A percentile compares a stretch with the other conserved stretches of the same genome.
These are phyloP conservation scores for Drosophila longiperda DNA, from an alignment of 2,888 invertebrate species.

Conservation along the genomic window DNA sequence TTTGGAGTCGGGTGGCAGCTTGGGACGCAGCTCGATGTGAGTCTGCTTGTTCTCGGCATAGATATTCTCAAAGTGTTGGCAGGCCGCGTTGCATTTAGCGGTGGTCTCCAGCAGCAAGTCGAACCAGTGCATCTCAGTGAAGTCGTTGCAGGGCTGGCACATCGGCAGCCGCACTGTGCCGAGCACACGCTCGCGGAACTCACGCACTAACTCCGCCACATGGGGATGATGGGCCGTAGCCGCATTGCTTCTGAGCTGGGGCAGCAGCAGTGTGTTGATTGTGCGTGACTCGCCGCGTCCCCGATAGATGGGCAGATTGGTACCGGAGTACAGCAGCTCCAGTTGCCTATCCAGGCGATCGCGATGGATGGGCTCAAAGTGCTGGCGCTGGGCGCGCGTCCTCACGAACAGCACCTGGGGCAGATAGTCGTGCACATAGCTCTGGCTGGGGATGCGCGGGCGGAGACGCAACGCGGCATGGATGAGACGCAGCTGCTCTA, in stretches of 20 bases:
- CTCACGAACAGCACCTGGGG: constrained; percentile 94
- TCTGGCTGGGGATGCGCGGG: constrained; percentile 84
- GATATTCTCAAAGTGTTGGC: constrained; percentile 56
- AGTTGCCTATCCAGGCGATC: constrained; percentile 76
- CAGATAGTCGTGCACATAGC: constrained; percentile 87
- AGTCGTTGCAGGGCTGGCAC: constrained; percentile 47
- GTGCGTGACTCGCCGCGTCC: constrained; percentile 50
- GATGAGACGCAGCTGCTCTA: constrained; percentile 90
- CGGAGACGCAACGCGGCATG: constrained; percentile 84
- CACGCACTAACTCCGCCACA: constrained; percentile 49
- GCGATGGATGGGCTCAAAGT: constrained; percentile 87
- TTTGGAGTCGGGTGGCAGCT: constrained; percentile 42
- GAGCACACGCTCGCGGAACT: constrained; percentile 59
- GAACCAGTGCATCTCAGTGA: constrained; percentile 61
- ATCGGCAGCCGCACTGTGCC: constrained; percentile 45
- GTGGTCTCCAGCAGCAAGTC: constrained; percentile 53
- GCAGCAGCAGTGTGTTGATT: constrained; percentile 54
- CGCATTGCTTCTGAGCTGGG: constrained; percentile 43
- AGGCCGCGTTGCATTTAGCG: constrained; percentile 21
- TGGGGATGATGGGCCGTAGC: constrained; percentile 44
- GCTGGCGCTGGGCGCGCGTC: constrained; percentile 91
- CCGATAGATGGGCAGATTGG: constrained; percentile 68
- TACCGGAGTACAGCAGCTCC: constrained; percentile 70
- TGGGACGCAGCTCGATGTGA: constrained; percentile 55
- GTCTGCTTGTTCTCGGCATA: constrained; percentile 53